Base-by-base conservation (phyloP, 2,888 invertebrate species). In the Ophraella communa region DNA sequence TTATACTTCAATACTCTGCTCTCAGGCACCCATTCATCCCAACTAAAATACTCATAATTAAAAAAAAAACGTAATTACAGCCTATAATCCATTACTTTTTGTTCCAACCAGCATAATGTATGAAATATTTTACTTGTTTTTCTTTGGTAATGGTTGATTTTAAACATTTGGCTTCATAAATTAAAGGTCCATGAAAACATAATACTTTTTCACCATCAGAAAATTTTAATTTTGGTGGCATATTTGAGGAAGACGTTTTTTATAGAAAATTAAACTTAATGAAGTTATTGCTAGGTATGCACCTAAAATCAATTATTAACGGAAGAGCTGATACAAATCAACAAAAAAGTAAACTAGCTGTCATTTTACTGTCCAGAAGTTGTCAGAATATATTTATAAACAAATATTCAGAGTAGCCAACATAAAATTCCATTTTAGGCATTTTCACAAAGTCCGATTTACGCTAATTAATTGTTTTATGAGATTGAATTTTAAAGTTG, bases 101-200 rank as follows among this genome's bases (percentile, higher is more conserved):
- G 80, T 96, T 98, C 98, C 98, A 98, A 1, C 97, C 97, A 71
- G 95, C 95, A 81, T 98, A 98, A 82, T 98, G 98, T 70, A 98
- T 95, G 65, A 94, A 90, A 83, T 97, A 97, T 78, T 93, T 90
- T 5, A 94, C 87, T 81, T 91, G 90, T 81, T 95, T 95, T 73
- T 95, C 95, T 81, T 94, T 94, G 1, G 90, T 89, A 69, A 92
- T 85, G 58, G 90, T 88, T 70, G 89, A 88, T 83, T 94, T 95
- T 23, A 97, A 86, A 79, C 96, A 95, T 88, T 98, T 98, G 35
- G 96, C 97, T 85, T 98, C 97, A 81, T 98, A 98, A 72, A 98
- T 92, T 24, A 97, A 85, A 2, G 96, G 96, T 0, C 97, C 97
- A 82, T 98, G 97, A 80, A 95, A 98, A 82, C 98, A 98, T 24